These are phyloP conservation scores for Ophion ventricosus DNA, from an alignment of 2,888 invertebrate species.

Conservation along the genomic window DNA sequence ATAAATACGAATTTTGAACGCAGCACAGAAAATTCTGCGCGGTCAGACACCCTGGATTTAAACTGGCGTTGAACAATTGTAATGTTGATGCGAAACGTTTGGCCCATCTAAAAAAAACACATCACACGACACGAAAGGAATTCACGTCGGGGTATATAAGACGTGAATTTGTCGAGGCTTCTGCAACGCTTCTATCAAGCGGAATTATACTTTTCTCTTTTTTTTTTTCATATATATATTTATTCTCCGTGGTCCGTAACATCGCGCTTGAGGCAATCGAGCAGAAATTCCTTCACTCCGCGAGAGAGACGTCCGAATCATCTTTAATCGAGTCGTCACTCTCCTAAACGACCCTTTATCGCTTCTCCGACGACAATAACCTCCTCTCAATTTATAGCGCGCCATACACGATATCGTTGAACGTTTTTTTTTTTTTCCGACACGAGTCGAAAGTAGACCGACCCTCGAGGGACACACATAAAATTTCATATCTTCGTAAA, in stretches of 20 bases:
- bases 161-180: conserved; percentile 22
- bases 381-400: conserved; percentile 32
- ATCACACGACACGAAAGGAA: neutral
- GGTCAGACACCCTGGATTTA: too few species aligned
- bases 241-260: conserved; percentile 19
- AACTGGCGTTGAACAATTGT: neutral
- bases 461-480: neutral
- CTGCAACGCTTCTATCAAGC: neutral
- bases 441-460: conserved; percentile 10
- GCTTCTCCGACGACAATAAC: conserved; percentile 38
- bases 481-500: conserved; percentile 27
- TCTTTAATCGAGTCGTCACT: conserved; percentile 56
- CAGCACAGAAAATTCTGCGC: too few species aligned
- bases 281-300: conserved; percentile 52
- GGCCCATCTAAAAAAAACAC: neutral
- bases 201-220: neutral
- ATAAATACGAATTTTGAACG: too few species aligned
- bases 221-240: conserved; percentile 7
- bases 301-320: conserved; percentile 24
- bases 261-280: conserved; percentile 37
- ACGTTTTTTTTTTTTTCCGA: conserved; percentile 19
- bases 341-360: conserved; percentile 38
- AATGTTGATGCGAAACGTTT: conserved; percentile 4
- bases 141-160: conserved; percentile 16
- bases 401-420: conserved; percentile 19